phyloP scores from a whole-genome alignment of 2,113 vertebrate genomes.

The Clarias magur region DNA sequence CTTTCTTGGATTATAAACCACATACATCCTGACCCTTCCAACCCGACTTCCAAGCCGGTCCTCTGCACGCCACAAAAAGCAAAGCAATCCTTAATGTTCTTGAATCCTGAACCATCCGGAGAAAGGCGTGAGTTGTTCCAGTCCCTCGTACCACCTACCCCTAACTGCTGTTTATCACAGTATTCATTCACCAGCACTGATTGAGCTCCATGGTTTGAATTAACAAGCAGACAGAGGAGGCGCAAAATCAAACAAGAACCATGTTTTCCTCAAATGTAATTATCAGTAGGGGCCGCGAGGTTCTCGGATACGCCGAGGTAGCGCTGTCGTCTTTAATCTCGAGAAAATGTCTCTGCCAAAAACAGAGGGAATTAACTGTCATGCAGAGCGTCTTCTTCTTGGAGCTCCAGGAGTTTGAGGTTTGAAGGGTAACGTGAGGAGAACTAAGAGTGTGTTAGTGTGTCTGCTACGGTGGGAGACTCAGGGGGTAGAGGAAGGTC shows the following conservation, averaged over 20 bases:
- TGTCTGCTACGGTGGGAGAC: constrained; percentile 9
- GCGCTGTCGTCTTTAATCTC: background rate
- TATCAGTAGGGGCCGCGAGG: background rate
- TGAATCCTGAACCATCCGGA: background rate
- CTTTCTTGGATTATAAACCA: background rate
- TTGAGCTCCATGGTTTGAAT: constrained; percentile 29
- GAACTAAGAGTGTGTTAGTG: constrained; percentile 6
- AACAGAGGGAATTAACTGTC: background rate
- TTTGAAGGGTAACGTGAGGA: constrained; percentile 5
- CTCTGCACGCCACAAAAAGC: background rate
- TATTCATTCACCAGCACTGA: constrained; percentile 35
- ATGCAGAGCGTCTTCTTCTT: constrained; percentile 33
- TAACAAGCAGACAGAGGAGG: constrained; percentile 1
- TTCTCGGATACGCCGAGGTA: constrained; percentile 1
- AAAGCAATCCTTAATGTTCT: background rate
- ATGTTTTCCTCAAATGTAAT: constrained; percentile 33
- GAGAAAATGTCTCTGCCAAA: background rate
- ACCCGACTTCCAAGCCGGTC: background rate
- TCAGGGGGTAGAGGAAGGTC: constrained; percentile 22
- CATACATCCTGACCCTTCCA: background rate
- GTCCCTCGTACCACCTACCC: constrained; percentile 2
- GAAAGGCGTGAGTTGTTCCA: background rate
- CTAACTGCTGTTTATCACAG: constrained; percentile 27
- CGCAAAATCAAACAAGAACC: constrained; percentile 45
- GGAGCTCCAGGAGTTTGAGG: constrained; percentile 16